Conservation (phyloP, 1,140 invertebrate genomes). For the Hestina assimilis region DNA sequence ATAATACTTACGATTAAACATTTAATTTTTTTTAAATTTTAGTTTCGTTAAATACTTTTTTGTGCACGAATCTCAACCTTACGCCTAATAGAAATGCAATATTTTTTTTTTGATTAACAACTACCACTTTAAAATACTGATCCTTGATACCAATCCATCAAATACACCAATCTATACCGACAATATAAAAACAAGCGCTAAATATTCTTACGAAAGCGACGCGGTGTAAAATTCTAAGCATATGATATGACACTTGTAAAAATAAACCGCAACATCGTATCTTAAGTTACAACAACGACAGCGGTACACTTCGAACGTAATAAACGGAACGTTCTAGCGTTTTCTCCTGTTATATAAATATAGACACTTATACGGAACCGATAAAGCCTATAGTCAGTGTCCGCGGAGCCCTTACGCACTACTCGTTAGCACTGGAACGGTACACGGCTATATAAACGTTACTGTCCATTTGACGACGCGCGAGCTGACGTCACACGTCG, state of each 20-base stretch:
- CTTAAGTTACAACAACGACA: slow-evolving; percentile 48
- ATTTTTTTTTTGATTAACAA: slow-evolving; percentile 40
- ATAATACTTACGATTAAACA: slow-evolving; percentile 55
- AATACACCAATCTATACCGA: no score
- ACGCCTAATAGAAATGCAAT: slow-evolving; percentile 54
- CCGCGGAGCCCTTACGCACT: slow-evolving; percentile 18
- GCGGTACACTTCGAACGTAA: slow-evolving; percentile 9
- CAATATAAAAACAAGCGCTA: slow-evolving; percentile 39
- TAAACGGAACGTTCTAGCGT: slow-evolving; percentile 2
- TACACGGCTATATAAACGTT: slow-evolving; percentile 22
- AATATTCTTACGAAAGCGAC: slow-evolving; percentile 55
- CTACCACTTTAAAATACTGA: slow-evolving; percentile 57
- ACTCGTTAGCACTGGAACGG: slow-evolving; percentile 22
- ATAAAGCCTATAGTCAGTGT: slow-evolving; percentile 30
- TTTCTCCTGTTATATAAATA: slow-evolving; percentile 3
- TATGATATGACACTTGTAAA: slow-evolving; percentile 66
- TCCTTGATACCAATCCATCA: slow-evolving; percentile 26
- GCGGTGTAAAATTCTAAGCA: slow-evolving; percentile 50
- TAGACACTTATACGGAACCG: slow-evolving; percentile 24
- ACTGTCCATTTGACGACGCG: slow-evolving; percentile 29
- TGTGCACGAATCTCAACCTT: slow-evolving; percentile 63
- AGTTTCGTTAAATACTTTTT: slow-evolving; percentile 62
- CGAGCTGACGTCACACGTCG: slow-evolving; percentile 63
- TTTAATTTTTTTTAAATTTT: no score
- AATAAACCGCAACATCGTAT: slow-evolving; percentile 38